These are phyloP conservation scores for Onychostoma macrolepis DNA, from an alignment of 2,113 vertebrate species.

Conservation along the genomic window DNA sequence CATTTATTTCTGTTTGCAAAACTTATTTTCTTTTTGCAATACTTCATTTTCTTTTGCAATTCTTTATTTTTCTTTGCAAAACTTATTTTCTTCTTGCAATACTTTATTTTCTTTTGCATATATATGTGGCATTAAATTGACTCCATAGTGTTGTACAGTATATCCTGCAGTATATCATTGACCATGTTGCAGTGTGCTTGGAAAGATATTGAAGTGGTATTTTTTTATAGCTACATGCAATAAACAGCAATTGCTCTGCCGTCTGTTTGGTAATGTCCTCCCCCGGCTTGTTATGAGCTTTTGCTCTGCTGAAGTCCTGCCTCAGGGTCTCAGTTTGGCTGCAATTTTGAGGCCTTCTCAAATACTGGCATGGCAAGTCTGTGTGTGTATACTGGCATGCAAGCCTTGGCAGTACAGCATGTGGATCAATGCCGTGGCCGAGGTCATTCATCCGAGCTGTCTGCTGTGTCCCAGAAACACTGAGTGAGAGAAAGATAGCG, in stretches of 20 bases:
- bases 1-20: no score
- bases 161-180: background rate
- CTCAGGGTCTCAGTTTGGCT: slow-evolving; percentile 32
- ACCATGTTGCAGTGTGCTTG: background rate
- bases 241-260: background rate
- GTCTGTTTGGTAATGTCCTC: background rate
- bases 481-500: slow-evolving; percentile 47
- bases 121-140: no score
- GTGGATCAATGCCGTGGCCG: slow-evolving; percentile 66
- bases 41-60: no score
- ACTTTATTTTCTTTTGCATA: no score
- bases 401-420: slow-evolving; percentile 37
- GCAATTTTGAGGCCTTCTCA: slow-evolving; percentile 21
- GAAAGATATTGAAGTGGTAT: background rate
- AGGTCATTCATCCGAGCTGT: slow-evolving; percentile 66
- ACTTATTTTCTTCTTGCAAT: no score
- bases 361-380: slow-evolving; percentile 22
- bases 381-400: slow-evolving; percentile 60
- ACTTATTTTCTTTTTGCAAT: no score
- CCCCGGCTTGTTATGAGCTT: background rate
- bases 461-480: slow-evolving; percentile 51
- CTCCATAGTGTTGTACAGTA: background rate
- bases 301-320: slow-evolving; percentile 6
- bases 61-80: no score
- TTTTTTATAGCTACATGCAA: background rate